Evolutionary conservation across 2,888 invertebrate genomes (phyloP).

Genomic region (Lordiphosa fenestrarum): DNA sequence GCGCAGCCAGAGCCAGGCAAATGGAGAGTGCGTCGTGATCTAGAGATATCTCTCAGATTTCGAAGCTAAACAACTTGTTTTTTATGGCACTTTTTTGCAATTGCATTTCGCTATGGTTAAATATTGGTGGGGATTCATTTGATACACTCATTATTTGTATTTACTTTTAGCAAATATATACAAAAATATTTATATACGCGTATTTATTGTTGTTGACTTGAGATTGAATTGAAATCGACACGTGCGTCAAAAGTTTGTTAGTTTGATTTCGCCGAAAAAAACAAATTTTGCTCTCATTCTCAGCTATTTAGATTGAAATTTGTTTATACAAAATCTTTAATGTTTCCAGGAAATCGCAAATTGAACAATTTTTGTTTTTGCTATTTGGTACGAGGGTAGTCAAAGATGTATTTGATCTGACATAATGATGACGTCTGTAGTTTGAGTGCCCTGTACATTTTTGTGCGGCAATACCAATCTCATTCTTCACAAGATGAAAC

Average conservation of each 20-base stretch:
- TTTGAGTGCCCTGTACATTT: not conserved
- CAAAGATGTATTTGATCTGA: no score
- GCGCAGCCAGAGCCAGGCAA: no score
- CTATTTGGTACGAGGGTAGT: no score
- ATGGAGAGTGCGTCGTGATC: constrained; percentile 1
- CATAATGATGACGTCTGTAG: no score
- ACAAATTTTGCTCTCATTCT: constrained; percentile 11
- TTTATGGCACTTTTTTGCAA: no score
- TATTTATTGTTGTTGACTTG: constrained; percentile 13
- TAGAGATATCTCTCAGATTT: constrained; percentile 4
- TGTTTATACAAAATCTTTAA: constrained; percentile 55
- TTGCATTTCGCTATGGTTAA: no score
- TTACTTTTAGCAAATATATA: constrained; percentile 6
- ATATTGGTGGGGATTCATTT: no score
- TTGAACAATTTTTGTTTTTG: not conserved
- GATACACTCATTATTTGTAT: constrained; percentile 1
- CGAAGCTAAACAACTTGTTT: no score
- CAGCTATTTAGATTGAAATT: constrained; percentile 41
- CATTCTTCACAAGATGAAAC: no score
- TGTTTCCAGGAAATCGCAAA: constrained; percentile 63
- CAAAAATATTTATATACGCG: constrained; percentile 1
- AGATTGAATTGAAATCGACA: constrained; percentile 33
- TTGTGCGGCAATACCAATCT: not conserved
- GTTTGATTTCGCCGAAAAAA: constrained; percentile 2
- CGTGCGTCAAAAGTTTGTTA: constrained; percentile 33